Evolutionary conservation across 2,113 vertebrate species (phyloP).

Genomic region (Zosterops hypoxanthus): DNA sequence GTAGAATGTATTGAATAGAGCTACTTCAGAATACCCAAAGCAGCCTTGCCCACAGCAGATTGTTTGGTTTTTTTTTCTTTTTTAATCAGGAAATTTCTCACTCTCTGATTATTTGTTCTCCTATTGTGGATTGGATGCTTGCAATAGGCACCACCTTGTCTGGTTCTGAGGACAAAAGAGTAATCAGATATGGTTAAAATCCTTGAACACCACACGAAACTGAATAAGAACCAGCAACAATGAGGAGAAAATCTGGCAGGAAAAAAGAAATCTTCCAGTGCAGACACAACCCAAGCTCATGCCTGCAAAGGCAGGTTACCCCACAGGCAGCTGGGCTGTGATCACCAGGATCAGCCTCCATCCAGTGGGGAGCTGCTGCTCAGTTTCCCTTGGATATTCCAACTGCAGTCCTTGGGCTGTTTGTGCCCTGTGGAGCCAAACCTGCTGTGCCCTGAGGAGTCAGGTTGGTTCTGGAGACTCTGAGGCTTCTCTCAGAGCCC

Average conservation of each 20-base stretch:
- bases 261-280: not conserved
- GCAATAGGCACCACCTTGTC: conserved; percentile 7
- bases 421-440: not conserved
- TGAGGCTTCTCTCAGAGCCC: not conserved
- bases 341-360: accelerated
- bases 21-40: not conserved
- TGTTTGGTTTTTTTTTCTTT: not conserved
- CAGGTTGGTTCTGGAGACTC: not conserved
- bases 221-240: not conserved
- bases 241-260: not conserved
- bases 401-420: not conserved
- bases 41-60: not conserved
- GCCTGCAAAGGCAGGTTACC: not conserved
- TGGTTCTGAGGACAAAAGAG: conserved; percentile 7
- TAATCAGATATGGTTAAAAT: conserved; percentile 16
- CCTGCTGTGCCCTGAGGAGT: not conserved
- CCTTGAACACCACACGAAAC: not conserved
- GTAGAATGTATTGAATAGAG: not conserved
- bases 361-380: not conserved
- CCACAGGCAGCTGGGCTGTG: not conserved
- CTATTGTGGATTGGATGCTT: not conserved
- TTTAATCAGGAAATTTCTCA: conserved; percentile 28
- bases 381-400: not conserved
- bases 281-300: not conserved
- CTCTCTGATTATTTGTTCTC: conserved; percentile 13